Conservation (phyloP, 2,888 invertebrate genomes). For the Notocelia uddmanniana region DNA sequence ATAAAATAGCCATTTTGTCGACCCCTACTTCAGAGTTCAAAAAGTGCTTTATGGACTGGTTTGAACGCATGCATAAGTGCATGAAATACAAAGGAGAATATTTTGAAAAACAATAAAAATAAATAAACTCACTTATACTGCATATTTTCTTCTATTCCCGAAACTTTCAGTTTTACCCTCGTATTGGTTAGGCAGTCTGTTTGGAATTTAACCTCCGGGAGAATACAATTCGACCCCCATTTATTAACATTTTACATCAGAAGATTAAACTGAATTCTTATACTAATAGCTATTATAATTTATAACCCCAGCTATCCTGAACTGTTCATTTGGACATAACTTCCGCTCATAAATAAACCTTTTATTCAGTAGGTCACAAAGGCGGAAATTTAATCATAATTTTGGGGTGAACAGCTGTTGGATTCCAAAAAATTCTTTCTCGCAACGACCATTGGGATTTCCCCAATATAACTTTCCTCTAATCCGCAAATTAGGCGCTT, state of each 20-base stretch:
- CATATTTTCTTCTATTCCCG: no score
- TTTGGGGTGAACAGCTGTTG: conserved; percentile 31
- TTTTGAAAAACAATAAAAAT: no score
- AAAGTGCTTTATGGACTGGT: no score
- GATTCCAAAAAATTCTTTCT: conserved; percentile 38
- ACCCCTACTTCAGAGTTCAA: no score
- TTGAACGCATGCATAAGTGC: no score
- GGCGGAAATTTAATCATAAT: conserved; percentile 41
- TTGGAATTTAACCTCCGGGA: background rate
- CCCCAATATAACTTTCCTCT: conserved; percentile 45
- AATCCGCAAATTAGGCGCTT: conserved; percentile 46
- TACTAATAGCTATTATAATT: conserved; percentile 2
- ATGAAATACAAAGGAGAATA: no score
- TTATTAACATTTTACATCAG: background rate
- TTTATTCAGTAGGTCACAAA: conserved; percentile 27
- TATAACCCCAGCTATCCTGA: background rate
- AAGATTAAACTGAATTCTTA: conserved; percentile 2
- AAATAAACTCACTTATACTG: no score
- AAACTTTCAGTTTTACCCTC: no score
- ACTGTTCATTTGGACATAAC: conserved; percentile 1
- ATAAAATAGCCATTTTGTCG: no score
- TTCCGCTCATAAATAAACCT: conserved; percentile 14
- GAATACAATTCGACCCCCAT: conserved; percentile 8
- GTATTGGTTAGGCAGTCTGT: background rate
- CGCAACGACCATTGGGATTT: conserved; percentile 30